Percentiles rank a stretch among this genome's conserved stretches.
phyloP scores from a whole-genome alignment of 2,113 vertebrate genomes.

The Leptosomus discolor region DNA sequence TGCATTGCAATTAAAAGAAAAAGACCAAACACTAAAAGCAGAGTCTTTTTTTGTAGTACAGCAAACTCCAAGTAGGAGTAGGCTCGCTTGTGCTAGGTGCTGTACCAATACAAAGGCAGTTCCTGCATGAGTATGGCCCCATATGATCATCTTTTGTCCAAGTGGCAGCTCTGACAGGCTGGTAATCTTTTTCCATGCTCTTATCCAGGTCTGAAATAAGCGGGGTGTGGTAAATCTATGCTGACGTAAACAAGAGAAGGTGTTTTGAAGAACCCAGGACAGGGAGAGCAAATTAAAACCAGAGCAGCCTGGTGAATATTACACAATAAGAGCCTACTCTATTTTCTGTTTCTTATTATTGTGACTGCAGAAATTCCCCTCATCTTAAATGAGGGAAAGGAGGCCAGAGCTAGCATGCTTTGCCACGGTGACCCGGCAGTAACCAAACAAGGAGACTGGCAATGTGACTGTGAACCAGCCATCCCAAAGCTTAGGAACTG shows the following conservation, averaged over 20 bases:
- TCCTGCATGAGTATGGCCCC: neutral
- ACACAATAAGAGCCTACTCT: neutral
- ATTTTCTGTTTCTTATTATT: slow-evolving; percentile 2
- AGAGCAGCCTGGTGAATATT: neutral
- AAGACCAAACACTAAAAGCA: neutral
- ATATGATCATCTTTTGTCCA: neutral
- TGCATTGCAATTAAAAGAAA: neutral
- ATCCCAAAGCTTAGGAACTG: neutral
- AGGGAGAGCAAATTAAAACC: slow-evolving; percentile 42
- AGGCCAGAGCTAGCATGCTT: neutral
- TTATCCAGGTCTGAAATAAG: slow-evolving; percentile 49
- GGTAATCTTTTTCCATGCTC: slow-evolving; percentile 41
- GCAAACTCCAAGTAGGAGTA: neutral
- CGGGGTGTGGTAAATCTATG: slow-evolving; percentile 42
- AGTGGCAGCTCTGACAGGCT: neutral
- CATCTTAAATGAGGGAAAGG: neutral
- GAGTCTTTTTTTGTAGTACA: neutral
- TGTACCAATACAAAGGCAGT: neutral
- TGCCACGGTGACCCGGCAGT: neutral
- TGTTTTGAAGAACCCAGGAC: slow-evolving; percentile 36
- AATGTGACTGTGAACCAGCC: neutral
- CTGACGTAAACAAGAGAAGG: slow-evolving; percentile 49
- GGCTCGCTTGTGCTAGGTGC: neutral
- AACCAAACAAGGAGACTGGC: neutral
- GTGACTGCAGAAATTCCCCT: neutral